Conservation (phyloP, 2,888 invertebrate genomes). For the Drosophila mimica region DNA sequence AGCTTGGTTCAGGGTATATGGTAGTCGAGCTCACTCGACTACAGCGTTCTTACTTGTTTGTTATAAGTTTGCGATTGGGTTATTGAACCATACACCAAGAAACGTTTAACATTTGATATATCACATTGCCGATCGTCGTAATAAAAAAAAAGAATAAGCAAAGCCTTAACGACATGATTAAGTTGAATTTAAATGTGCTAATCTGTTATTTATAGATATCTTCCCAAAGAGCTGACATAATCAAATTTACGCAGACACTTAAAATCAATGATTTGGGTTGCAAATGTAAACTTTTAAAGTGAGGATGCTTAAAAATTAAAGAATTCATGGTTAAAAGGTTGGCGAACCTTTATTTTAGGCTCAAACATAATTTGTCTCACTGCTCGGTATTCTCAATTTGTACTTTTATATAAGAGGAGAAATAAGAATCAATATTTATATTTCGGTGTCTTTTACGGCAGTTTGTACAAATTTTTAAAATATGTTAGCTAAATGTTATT, state of each 20-base stretch:
- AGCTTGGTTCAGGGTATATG: too few relatives aligned
- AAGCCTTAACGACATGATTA: slow-evolving; percentile 2
- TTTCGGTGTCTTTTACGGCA: not conserved
- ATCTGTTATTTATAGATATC: slow-evolving; percentile 36
- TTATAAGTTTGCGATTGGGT: slow-evolving; percentile 44
- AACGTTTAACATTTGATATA: slow-evolving; percentile 16
- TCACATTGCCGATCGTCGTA: slow-evolving; percentile 1
- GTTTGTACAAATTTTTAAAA: not conserved
- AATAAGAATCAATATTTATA: not conserved
- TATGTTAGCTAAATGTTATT: too few relatives aligned
- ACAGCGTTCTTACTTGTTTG: too few relatives aligned
- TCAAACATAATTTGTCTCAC: not conserved
- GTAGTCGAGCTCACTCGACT: too few relatives aligned
- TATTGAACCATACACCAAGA: slow-evolving; percentile 42
- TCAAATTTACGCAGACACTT: not conserved
- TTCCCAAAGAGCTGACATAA: slow-evolving; percentile 1
- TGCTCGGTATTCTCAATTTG: not conserved
- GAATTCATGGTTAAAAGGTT: not conserved
- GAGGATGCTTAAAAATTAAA: not conserved
- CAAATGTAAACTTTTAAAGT: not conserved
- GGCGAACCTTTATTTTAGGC: not conserved
- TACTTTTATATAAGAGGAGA: not conserved
- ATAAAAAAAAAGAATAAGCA: not conserved
- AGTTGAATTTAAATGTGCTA: slow-evolving; percentile 15
- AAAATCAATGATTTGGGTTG: not conserved